Conservation (phyloP, 1,140 invertebrate species). For the Oedothorax gibbosus region DNA sequence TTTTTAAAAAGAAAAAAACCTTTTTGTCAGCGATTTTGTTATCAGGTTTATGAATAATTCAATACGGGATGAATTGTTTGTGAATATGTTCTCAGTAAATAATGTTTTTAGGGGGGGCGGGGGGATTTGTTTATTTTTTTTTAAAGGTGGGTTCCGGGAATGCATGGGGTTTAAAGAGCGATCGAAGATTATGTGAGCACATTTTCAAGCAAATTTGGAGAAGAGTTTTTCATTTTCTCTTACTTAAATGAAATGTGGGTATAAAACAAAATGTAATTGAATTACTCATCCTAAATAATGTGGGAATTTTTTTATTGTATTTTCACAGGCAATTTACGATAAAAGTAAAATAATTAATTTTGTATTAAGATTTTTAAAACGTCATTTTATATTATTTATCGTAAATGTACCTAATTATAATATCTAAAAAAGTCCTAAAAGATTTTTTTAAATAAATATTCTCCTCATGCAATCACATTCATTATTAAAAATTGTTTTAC, state of each 20-base stretch:
- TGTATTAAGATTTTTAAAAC: not conserved
- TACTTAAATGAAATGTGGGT: too few species aligned
- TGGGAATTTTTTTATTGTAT: too few species aligned
- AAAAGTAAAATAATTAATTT: not conserved
- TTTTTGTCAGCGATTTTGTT: constrained; percentile 59
- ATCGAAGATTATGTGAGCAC: too few species aligned
- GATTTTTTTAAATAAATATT: not conserved
- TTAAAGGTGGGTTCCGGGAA: constrained; percentile 1
- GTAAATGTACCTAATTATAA: not conserved
- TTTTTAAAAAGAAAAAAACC: constrained; percentile 4
- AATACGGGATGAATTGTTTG: constrained; percentile 56
- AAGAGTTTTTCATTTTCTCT: too few species aligned
- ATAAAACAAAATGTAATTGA: too few species aligned
- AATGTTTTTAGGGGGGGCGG: constrained; percentile 19
- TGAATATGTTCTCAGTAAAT: constrained; percentile 58
- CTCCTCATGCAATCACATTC: too few species aligned
- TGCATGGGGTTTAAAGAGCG: too few species aligned
- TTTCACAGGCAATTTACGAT: too few species aligned
- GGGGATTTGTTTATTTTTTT: not conserved
- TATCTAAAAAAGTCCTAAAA: not conserved
- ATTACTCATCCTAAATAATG: too few species aligned
- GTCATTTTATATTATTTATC: not conserved
- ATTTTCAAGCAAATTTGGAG: too few species aligned
- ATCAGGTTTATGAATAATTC: constrained; percentile 56
- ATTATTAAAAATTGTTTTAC: too few species aligned